Evolutionary conservation across 2,888 invertebrate genomes (phyloP).

Genomic region (Tenthredo mesomela): DNA sequence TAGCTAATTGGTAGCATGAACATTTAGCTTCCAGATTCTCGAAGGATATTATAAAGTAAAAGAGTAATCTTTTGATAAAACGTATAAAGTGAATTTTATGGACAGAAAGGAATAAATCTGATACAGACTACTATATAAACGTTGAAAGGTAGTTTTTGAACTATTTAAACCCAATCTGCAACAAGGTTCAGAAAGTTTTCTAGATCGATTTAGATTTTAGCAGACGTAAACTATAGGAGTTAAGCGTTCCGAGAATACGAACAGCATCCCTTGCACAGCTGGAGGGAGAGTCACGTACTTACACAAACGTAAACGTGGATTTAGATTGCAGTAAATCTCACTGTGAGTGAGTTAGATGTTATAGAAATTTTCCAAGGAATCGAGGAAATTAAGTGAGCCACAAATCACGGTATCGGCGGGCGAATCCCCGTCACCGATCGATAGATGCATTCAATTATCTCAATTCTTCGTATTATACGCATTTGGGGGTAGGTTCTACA

Average conservation of each 20-base stretch:
- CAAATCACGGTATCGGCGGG: constrained; percentile 17
- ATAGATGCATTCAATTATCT: background rate
- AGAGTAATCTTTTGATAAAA: too few species aligned
- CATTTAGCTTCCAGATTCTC: too few species aligned
- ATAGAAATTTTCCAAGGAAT: background rate
- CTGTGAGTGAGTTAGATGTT: background rate
- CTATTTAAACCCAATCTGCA: too few species aligned
- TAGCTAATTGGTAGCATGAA: background rate
- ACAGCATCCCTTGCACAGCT: constrained; percentile 7
- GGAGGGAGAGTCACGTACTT: background rate
- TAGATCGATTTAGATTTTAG: background rate
- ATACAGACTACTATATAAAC: too few species aligned
- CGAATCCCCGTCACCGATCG: background rate
- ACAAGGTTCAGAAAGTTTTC: too few species aligned
- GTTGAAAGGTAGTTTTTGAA: too few species aligned
- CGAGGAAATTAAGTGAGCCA: constrained; percentile 28
- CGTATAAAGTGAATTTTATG: too few species aligned
- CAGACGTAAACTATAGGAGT: background rate
- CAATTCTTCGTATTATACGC: background rate
- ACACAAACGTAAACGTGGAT: background rate
- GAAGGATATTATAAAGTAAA: too few species aligned
- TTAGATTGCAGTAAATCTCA: background rate
- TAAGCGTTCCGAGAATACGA: background rate
- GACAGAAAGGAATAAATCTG: too few species aligned
- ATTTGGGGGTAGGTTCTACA: too few species aligned